Conservation (phyloP, 2,888 invertebrate genomes). For the Sphinx pinastri region DNA sequence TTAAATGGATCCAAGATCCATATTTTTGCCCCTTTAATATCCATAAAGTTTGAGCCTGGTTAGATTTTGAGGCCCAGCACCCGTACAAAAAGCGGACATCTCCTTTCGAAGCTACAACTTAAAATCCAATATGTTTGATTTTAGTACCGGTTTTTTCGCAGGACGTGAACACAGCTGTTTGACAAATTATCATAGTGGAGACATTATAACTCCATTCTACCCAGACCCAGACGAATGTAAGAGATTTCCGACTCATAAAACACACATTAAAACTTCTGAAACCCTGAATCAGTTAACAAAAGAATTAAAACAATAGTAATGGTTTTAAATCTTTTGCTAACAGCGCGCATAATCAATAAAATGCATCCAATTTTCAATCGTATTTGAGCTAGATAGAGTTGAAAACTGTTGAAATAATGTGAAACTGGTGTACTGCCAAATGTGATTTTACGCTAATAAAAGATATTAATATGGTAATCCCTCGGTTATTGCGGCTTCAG, state of each 20-base stretch:
- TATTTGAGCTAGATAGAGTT: not conserved
- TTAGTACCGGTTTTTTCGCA: too few relatives aligned
- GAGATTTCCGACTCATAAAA: too few relatives aligned
- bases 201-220: too few relatives aligned
- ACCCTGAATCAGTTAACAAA: slow-evolving; percentile 1
- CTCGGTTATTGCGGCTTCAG: not conserved
- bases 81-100: too few relatives aligned
- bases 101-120: too few relatives aligned
- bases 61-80: too few relatives aligned
- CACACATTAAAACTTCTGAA: not conserved
- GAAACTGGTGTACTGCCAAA: slow-evolving; percentile 9
- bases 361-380: not conserved
- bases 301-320: slow-evolving; percentile 5
- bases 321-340: too few relatives aligned
- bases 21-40: too few relatives aligned
- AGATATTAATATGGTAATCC: slow-evolving; percentile 18
- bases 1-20: too few relatives aligned
- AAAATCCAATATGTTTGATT: too few relatives aligned
- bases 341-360: not conserved
- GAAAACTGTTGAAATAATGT: not conserved
- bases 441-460: slow-evolving; percentile 1
- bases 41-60: too few relatives aligned
- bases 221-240: too few relatives aligned
- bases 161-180: not conserved
- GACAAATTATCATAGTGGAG: not conserved